Evolutionary conservation across 2,797 vertebrate genomes (phyloP).

Genomic region (Pseudocheirus occidentalis): DNA sequence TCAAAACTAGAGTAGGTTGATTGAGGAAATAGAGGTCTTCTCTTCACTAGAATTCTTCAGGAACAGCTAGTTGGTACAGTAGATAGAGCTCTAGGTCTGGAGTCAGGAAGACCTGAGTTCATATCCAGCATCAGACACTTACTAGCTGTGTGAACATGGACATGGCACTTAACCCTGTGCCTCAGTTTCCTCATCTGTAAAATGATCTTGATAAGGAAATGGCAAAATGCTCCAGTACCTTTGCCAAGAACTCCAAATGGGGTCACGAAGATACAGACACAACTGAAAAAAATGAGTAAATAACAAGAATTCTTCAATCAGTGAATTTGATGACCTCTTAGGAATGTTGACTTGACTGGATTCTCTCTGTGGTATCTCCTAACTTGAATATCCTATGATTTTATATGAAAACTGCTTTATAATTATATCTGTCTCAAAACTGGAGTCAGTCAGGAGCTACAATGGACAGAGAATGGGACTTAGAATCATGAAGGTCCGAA

Average conservation of each 20-base stretch:
- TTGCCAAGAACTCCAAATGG: too few relatives aligned
- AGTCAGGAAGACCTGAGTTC: not conserved
- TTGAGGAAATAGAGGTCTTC: not conserved
- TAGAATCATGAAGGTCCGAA: not conserved
- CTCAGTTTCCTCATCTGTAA: not conserved
- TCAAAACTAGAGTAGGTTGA: not conserved
- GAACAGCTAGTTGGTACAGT: too few relatives aligned
- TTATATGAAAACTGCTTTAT: not conserved
- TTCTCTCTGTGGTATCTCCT: not conserved
- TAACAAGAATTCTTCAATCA: not conserved
- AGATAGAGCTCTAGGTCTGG: too few relatives aligned
- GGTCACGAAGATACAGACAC: too few relatives aligned
- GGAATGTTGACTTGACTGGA: not conserved
- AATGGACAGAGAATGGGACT: not conserved
- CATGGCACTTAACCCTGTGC: not conserved
- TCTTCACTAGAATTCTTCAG: not conserved
- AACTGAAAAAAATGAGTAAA: too few relatives aligned
- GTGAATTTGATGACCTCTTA: not conserved
- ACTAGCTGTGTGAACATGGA: not conserved
- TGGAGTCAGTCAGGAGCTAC: not conserved
- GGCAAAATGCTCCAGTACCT: not conserved
- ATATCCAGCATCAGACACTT: not conserved
- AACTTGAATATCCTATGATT: not conserved
- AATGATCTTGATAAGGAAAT: not conserved
- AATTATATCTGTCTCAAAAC: not conserved